phyloP scores from a whole-genome alignment of 2,113 vertebrate genomes.

The Octodon degus region DNA sequence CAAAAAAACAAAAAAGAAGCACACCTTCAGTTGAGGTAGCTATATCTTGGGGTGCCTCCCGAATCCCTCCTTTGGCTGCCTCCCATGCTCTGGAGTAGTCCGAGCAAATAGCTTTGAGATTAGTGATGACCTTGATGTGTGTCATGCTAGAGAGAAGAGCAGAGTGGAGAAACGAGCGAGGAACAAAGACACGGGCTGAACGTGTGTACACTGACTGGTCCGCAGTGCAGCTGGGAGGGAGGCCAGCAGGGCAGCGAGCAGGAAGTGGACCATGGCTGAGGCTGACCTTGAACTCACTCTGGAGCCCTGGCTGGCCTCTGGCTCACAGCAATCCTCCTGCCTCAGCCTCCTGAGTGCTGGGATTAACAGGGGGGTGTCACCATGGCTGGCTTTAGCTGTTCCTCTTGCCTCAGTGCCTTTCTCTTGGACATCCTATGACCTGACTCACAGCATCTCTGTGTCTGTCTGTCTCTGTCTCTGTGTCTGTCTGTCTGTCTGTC shows the following conservation, averaged over 20 bases:
- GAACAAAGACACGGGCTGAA: not conserved
- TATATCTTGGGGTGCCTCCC: not conserved
- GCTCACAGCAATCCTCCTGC: not conserved
- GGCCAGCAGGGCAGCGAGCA: not conserved
- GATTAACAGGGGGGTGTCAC: not conserved
- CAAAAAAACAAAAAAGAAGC: not conserved
- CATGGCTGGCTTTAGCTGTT: not conserved
- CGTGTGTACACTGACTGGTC: not conserved
- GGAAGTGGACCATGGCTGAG: not conserved
- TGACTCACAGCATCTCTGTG: not conserved
- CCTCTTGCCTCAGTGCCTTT: not conserved
- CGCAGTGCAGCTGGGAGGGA: not conserved
- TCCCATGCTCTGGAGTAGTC: not conserved
- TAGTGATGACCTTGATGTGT: not conserved
- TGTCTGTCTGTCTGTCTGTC: not conserved
- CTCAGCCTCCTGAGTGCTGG: not conserved
- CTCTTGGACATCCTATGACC: not conserved
- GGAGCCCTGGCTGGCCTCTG: not conserved
- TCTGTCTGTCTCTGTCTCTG: not conserved
- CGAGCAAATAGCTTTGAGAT: not conserved
- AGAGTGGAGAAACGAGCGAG: not conserved
- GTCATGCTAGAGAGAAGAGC: not conserved
- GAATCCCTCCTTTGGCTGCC: not conserved
- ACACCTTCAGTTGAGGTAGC: not conserved
- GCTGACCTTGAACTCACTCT: not conserved